Conservation (phyloP, 2,797 vertebrate species). For the Acridotheres tristis region DNA sequence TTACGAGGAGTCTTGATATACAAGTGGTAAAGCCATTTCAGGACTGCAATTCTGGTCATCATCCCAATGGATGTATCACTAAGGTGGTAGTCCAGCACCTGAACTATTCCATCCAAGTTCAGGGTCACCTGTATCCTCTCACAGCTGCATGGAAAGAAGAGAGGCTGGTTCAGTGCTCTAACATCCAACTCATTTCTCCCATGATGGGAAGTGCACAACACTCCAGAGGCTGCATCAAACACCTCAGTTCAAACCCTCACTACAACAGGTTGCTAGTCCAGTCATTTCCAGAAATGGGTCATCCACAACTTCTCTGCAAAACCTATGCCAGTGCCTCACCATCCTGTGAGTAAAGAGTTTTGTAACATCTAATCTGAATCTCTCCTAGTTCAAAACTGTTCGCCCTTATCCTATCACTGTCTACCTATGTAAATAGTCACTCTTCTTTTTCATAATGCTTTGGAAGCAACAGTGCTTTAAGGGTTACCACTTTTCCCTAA, state of each 20-base stretch:
- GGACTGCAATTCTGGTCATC: slow-evolving; percentile 97
- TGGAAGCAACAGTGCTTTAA: background rate
- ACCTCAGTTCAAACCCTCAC: background rate
- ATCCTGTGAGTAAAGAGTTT: background rate
- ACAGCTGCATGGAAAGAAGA: slow-evolving; percentile 41
- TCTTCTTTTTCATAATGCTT: background rate
- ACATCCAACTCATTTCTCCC: background rate
- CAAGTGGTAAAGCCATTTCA: slow-evolving; percentile 98
- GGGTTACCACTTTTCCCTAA: background rate
- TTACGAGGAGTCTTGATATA: slow-evolving; percentile 98
- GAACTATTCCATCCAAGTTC: slow-evolving; percentile 96
- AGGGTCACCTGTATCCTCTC: slow-evolving; percentile 86
- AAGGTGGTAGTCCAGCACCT: slow-evolving; percentile 93
- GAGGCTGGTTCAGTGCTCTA: background rate
- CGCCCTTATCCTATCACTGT: background rate
- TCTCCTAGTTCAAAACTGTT: background rate
- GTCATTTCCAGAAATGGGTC: background rate
- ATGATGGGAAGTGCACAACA: rapidly evolving
- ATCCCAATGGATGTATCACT: slow-evolving; percentile 91
- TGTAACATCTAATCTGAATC: background rate
- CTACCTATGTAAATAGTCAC: background rate
- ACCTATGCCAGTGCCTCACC: background rate
- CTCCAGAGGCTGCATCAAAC: background rate
- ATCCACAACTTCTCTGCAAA: background rate
- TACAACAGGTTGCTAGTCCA: background rate